These are phyloP conservation scores for Chorisops tibialis DNA, from an alignment of 2,888 invertebrate genomes.

Conservation along the genomic window DNA sequence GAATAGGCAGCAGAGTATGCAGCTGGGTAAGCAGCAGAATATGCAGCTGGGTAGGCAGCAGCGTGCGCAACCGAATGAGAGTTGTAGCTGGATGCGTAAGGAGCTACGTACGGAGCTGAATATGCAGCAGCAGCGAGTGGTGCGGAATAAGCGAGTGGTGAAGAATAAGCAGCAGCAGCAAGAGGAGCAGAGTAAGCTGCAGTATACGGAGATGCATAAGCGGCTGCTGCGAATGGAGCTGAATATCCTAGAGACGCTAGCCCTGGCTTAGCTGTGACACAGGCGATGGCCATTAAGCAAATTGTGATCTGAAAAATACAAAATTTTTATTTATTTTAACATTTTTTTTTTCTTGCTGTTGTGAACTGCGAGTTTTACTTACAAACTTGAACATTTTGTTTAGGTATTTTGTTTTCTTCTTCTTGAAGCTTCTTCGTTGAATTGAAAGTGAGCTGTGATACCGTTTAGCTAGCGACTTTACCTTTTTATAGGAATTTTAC, in stretches of 20 bases:
- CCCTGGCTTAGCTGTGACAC: slow-evolving; percentile 37
- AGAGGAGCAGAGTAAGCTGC: slow-evolving; percentile 55
- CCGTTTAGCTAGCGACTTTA: background rate
- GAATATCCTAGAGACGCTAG: slow-evolving; percentile 51
- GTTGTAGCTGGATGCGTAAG: slow-evolving; percentile 18
- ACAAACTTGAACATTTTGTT: slow-evolving; percentile 22
- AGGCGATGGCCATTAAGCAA: slow-evolving; percentile 36
- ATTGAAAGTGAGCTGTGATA: background rate
- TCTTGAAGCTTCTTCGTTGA: slow-evolving; percentile 3
- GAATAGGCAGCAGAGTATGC: background rate
- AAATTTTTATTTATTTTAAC: too few relatives aligned
- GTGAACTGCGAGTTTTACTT: too few relatives aligned
- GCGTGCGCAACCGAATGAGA: slow-evolving; percentile 38
- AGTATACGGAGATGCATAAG: slow-evolving; percentile 25
- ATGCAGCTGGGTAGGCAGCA: slow-evolving; percentile 44
- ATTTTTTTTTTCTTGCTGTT: too few relatives aligned
- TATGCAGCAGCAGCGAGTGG: slow-evolving; percentile 38
- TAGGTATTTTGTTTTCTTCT: background rate
- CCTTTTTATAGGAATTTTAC: slow-evolving; percentile 16
- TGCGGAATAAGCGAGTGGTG: slow-evolving; percentile 46
- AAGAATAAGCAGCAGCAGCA: slow-evolving; percentile 37
- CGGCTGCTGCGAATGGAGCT: slow-evolving; percentile 47
- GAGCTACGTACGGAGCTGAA: slow-evolving; percentile 36
- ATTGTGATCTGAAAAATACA: slow-evolving; percentile 8
- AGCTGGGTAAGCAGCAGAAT: slow-evolving; percentile 9